Evolutionary conservation across 1,140 invertebrate species (phyloP), one percentile per base, ranked within the genome.

Genomic region (Micrasema minimum): DNA sequence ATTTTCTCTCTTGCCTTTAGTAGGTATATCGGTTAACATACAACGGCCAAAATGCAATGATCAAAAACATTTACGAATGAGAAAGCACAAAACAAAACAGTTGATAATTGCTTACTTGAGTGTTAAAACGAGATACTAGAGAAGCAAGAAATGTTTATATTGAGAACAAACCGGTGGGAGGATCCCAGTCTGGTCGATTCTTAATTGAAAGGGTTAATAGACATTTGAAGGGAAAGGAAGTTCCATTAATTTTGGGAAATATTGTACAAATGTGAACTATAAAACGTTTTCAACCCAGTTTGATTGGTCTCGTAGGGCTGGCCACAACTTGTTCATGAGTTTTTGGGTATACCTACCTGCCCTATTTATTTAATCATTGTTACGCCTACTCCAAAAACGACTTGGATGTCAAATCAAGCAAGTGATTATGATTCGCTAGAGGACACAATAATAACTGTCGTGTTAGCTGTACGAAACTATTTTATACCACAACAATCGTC

Each of bases 161-260:
- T 59, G 35, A 38, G 9, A 59, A 14, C 35, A 59, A 59, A 11
- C 16, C 14, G 31, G 10, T 18, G 55, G 35, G 9, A 38, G 55
- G 18, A 59, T 59, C 16, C 9, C 5, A 20, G 6, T 16, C 55
- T 18, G 14, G 16, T 3, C 35, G 55, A 59, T 41, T 51, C 50
- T 69, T 72, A 72, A 69, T 72, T 72, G 66, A 57, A 69, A 72
- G 71, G 71, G 71, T 72, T 66, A 72, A 72, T 72, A 16, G 43
- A 59, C 41, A 48, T 66, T 31, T 51, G 26, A 31, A 26, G 46
- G 43, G 41, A 23, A 45, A 9, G 23, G 5, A 22, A 57, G 48
- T 35, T 41, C 51, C 37, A 37, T 38, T 53, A 66, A 72, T 66
- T 65, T 31, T 11, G 50, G 35, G n/a, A 59, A 38, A 59, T 12